These are phyloP conservation scores for Maylandia zebra DNA, from an alignment of 2,113 vertebrate species.

Conservation along the genomic window DNA sequence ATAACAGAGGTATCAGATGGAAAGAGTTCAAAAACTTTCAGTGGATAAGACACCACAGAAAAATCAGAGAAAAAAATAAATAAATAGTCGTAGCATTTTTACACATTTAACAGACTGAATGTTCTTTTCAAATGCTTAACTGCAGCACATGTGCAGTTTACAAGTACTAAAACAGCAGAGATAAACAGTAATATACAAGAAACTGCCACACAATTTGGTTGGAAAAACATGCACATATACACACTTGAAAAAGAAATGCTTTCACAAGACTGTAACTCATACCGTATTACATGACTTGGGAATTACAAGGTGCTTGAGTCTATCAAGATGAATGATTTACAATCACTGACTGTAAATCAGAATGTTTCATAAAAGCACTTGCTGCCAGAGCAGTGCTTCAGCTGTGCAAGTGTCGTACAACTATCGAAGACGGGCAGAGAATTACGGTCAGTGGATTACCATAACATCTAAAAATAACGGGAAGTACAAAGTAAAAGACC, in stretches of 20 bases:
- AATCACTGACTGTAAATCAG: accelerated
- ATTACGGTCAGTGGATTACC: accelerated
- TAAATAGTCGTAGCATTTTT: background rate
- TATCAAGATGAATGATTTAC: background rate
- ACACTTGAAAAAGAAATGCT: background rate
- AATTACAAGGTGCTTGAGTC: slow-evolving; percentile 21
- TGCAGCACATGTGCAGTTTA: background rate
- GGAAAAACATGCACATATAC: background rate
- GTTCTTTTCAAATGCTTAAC: background rate
- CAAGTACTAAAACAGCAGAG: background rate
- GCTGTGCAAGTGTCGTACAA: background rate
- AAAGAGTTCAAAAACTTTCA: background rate
- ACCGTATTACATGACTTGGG: background rate
- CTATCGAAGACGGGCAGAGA: background rate
- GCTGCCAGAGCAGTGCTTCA: background rate
- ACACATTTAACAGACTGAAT: background rate
- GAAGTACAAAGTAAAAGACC: background rate
- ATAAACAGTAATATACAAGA: background rate
- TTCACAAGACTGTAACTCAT: background rate
- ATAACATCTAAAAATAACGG: accelerated
- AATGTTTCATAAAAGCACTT: background rate
- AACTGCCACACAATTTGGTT: background rate
- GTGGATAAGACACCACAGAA: background rate
- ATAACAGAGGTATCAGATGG: background rate
- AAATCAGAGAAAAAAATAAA: slow-evolving; percentile 1